Conservation (phyloP, 2,113 vertebrate species). For the Piprites chloris region DNA sequence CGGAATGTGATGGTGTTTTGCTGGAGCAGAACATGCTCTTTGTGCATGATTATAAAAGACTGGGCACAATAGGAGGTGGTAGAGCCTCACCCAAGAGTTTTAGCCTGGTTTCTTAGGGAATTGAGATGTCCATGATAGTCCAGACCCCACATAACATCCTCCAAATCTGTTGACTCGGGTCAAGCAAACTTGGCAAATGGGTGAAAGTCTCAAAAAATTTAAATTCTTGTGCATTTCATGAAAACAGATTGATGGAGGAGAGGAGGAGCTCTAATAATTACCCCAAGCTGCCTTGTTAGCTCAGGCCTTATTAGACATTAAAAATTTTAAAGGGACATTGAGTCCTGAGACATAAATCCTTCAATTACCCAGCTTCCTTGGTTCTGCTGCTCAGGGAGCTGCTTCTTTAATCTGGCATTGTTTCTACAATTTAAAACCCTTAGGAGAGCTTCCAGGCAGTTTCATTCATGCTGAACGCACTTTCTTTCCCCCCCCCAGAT, state of each 20-base stretch:
- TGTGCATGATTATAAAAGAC: rapidly evolving
- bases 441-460: conserved; percentile 11
- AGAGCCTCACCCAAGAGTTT: not conserved
- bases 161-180: not conserved
- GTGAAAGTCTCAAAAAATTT: not conserved
- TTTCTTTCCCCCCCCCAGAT: not conserved
- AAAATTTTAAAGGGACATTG: not conserved
- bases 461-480: conserved; percentile 19
- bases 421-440: conserved; percentile 25
- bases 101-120: not conserved
- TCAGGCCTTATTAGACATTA: not conserved
- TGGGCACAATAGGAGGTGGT: not conserved
- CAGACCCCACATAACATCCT: not conserved
- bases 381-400: not conserved
- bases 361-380: not conserved
- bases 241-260: not conserved
- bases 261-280: not conserved
- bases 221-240: not conserved
- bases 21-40: not conserved
- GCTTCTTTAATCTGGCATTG: conserved; percentile 1
- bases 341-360: not conserved
- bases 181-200: not conserved
- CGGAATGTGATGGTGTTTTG: rapidly evolving
- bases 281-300: not conserved
- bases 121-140: not conserved